Percentiles rank a stretch among this genome's conserved stretches.
Evolutionary conservation across 2,113 vertebrate genomes (phyloP).

Genomic region (Balaeniceps rex): DNA sequence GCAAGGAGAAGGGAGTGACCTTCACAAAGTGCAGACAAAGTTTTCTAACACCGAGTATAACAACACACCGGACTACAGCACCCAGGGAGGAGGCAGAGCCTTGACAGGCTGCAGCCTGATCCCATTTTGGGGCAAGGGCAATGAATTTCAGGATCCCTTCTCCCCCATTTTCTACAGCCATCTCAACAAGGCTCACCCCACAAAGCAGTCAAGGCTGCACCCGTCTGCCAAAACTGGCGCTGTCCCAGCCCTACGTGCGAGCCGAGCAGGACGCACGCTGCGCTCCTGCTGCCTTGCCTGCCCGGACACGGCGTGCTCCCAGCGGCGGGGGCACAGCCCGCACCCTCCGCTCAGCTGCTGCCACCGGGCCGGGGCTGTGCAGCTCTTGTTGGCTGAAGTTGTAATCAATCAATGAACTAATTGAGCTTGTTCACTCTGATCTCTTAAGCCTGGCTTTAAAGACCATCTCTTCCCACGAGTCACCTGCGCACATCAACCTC

Average conservation of each 20-base stretch:
- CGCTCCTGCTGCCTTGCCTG: not conserved
- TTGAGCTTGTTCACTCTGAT: not conserved
- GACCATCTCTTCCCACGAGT: not conserved
- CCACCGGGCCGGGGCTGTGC: accelerated
- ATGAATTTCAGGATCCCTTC: not conserved
- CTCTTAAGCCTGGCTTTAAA: not conserved
- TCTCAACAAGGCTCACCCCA: not conserved
- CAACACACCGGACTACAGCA: accelerated
- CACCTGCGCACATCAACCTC: not conserved
- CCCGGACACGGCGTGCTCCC: accelerated
- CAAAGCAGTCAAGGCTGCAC: not conserved
- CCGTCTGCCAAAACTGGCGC: accelerated
- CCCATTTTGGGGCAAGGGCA: not conserved
- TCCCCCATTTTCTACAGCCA: not conserved
- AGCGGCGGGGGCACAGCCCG: accelerated
- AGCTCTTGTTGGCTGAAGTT: not conserved
- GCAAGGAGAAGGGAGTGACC: not conserved
- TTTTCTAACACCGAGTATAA: not conserved
- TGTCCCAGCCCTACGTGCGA: accelerated
- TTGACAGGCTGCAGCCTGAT: not conserved
- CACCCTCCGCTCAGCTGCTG: not conserved
- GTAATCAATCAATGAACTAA: not conserved
- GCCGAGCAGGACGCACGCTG: not conserved
- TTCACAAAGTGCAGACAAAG: not conserved
- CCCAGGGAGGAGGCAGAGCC: not conserved